Evolutionary conservation across 2,888 invertebrate species (phyloP), one percentile per base, ranked within the genome.

Genomic region (Eupeodes latifasciatus): DNA sequence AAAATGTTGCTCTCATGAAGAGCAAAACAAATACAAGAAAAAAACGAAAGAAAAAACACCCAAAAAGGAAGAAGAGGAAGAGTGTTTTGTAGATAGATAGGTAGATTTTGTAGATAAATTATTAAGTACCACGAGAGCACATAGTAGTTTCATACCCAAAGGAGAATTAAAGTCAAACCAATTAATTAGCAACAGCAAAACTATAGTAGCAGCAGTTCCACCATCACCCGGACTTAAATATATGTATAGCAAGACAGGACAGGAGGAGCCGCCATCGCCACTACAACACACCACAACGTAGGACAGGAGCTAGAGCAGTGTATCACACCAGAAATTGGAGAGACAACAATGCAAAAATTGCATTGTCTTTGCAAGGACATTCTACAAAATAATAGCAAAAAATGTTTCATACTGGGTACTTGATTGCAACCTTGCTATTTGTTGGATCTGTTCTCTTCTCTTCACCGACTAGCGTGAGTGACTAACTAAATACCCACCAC

Each of bases 311-410:
- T 27, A 27, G 27, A 27, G 27, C 27, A 62, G 71, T 69, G 66
- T 47, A 67, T 49, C 66, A 36, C 19, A 78, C 36, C n/a, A 80
- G 55, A 69, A 77, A 81, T 77, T 71, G 87, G 87, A 87, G 77
- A 89, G 81, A 90, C 77, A 88, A 90, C 89, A 90, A 92, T 92
- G 91, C 92, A 91, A 91, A 91, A 91, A 90, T 91, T 91, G 91
- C 90, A 91, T 91, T 91, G 90, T 90, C 91, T 91, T 90, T 90
- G 88, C 91, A 92, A 92, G 91, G 92, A 92, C 91, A 91, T 91
- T 90, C 83, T 87, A 84, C 80, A 84, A 84, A 90, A 91, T 91
- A 92, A 90, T 90, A 91, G 90, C 86, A 89, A 87, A 90, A 90
- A 89, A 91, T 91, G 90, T 89, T 89, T 89, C 85, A 89, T 86